These are phyloP conservation scores for Dasypogon diadema DNA, from an alignment of 2,888 invertebrate species.

Conservation along the genomic window DNA sequence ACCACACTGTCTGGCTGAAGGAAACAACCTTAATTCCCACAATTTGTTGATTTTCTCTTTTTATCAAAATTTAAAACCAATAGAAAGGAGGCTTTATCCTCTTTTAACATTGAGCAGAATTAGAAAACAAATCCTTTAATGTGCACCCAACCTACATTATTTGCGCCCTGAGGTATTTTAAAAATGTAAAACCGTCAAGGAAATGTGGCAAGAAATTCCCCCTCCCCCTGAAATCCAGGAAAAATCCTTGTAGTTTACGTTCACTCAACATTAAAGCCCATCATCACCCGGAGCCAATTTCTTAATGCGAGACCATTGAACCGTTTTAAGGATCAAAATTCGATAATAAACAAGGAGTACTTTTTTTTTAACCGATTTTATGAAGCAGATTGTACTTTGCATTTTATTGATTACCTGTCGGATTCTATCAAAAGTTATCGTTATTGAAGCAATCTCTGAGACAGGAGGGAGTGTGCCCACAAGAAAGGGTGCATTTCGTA, in stretches of 20 bases:
- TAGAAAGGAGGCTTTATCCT: neutral
- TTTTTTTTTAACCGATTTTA: slow-evolving; percentile 22
- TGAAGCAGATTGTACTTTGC: slow-evolving; percentile 35
- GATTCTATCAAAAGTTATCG: slow-evolving; percentile 22
- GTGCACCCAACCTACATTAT: slow-evolving; percentile 8
- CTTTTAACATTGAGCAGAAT: neutral
- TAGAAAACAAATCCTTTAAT: slow-evolving; percentile 41
- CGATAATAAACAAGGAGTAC: slow-evolving; percentile 17
- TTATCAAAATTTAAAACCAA: neutral
- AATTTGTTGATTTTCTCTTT: neutral
- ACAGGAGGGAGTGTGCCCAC: neutral
- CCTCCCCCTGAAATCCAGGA: neutral
- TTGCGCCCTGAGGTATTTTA: slow-evolving; percentile 32
- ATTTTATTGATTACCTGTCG: slow-evolving; percentile 52
- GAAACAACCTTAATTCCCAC: too few species aligned
- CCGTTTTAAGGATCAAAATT: slow-evolving; percentile 51
- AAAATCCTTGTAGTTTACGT: slow-evolving; percentile 20
- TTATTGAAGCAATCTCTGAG: slow-evolving; percentile 14
- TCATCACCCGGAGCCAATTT: slow-evolving; percentile 50
- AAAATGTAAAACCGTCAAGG: slow-evolving; percentile 33
- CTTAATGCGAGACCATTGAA: slow-evolving; percentile 54
- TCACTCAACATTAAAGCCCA: slow-evolving; percentile 36
- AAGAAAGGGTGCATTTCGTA: too few species aligned
- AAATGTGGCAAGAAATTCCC: slow-evolving; percentile 22
- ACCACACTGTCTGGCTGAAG: too few species aligned